These are phyloP conservation scores for Drosophila colorata DNA, from an alignment of 2,888 invertebrate genomes.

Conservation along the genomic window DNA sequence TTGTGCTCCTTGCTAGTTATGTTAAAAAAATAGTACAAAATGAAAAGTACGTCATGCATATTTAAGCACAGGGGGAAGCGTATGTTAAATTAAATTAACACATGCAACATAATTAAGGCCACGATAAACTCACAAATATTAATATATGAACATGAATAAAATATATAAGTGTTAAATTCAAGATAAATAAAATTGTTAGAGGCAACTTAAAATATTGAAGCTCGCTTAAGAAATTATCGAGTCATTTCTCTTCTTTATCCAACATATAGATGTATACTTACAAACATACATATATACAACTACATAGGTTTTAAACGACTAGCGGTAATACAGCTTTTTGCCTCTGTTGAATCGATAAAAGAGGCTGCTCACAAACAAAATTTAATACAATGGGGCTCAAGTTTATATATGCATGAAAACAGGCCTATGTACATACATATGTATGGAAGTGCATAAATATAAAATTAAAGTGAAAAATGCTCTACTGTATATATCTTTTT, in stretches of 20 bases:
- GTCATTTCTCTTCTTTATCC: conserved; percentile 3
- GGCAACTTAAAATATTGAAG: background rate
- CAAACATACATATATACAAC: background rate
- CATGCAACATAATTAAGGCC: background rate
- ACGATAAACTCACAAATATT: background rate
- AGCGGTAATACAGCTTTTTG: conserved; percentile 24
- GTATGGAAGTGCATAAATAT: background rate
- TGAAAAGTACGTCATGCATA: background rate
- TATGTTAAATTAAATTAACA: too few relatives aligned
- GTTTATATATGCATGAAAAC: background rate
- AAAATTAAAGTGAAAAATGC: background rate
- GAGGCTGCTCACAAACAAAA: background rate
- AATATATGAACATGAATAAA: background rate
- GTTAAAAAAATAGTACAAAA: conserved; percentile 2
- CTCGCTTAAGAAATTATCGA: conserved; percentile 2
- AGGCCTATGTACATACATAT: too few relatives aligned
- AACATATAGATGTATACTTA: background rate
- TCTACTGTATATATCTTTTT: background rate
- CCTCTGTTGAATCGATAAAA: conserved; percentile 39
- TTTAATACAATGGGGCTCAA: conserved; percentile 7
- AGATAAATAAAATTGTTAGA: background rate
- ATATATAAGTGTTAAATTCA: background rate
- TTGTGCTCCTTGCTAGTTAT: background rate
- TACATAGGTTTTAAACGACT: background rate
- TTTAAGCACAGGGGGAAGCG: background rate